These are phyloP conservation scores for Spisula subtruncata DNA, from an alignment of 2,888 invertebrate species.

Conservation along the genomic window DNA sequence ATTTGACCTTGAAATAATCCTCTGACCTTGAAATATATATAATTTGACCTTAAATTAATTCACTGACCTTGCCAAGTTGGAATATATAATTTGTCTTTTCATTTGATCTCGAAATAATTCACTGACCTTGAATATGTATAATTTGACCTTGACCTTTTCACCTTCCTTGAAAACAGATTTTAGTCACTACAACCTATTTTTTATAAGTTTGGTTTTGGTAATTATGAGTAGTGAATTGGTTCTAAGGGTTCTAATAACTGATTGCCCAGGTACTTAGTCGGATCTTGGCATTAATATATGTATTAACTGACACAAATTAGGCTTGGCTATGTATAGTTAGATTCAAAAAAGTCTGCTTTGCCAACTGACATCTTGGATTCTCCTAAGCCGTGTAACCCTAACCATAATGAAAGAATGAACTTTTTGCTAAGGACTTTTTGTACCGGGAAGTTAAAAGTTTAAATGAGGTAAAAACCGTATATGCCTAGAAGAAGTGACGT, in stretches of 20 bases:
- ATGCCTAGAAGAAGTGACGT: no score
- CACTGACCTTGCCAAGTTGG: no score
- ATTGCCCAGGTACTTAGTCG: neutral
- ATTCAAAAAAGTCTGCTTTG: no score
- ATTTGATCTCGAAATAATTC: constrained; percentile 1
- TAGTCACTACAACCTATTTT: neutral
- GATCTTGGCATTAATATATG: neutral
- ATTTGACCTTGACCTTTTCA: constrained; percentile 11
- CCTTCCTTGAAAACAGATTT: constrained; percentile 1
- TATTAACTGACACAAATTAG: neutral
- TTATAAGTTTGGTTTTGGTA: neutral
- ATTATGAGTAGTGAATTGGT: neutral
- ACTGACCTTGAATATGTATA: constrained; percentile 3
- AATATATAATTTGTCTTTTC: constrained; percentile 20
- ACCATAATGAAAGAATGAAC: no score
- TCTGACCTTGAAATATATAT: neutral
- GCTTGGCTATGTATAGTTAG: no score
- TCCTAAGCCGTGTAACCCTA: no score
- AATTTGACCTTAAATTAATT: no score
- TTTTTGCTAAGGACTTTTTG: no score
- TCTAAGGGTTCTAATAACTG: neutral
- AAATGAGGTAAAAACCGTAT: no score
- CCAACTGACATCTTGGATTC: no score
- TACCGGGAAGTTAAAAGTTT: no score
- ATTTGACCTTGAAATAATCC: constrained; percentile 1